Percentiles rank a stretch among this genome's conserved stretches.
Conservation (phyloP, 1,140 invertebrate genomes). For the Calliphora vicina region DNA sequence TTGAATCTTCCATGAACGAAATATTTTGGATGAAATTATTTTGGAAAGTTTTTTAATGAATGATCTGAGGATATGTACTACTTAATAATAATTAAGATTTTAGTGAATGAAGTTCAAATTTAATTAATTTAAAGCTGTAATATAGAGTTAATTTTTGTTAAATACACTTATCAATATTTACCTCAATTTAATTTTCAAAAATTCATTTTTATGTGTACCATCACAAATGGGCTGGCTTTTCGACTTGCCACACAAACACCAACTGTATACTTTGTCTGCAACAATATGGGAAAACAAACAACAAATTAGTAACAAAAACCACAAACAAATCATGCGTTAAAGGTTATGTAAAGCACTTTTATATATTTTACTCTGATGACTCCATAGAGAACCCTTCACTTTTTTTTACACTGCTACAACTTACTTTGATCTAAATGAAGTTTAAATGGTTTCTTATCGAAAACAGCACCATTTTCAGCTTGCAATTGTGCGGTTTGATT, state of each 20-base stretch:
- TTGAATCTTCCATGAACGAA: too few relatives aligned
- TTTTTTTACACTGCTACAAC: background rate
- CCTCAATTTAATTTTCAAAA: slow-evolving; percentile 75
- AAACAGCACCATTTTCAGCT: slow-evolving; percentile 74
- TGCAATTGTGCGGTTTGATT: slow-evolving; percentile 70
- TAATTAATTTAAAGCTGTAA: too few relatives aligned
- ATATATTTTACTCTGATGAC: background rate
- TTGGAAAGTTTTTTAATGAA: too few relatives aligned
- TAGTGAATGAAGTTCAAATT: too few relatives aligned
- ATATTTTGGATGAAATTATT: too few relatives aligned
- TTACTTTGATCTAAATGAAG: slow-evolving; percentile 72
- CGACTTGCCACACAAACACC: slow-evolving; percentile 94
- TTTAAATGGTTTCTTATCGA: slow-evolving; percentile 91
- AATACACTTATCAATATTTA: too few relatives aligned
- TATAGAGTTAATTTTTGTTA: too few relatives aligned
- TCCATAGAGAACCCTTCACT: slow-evolving; percentile 8
- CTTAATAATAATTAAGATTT: too few relatives aligned
- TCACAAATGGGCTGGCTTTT: slow-evolving; percentile 95
- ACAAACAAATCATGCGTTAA: background rate
- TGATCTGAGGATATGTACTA: too few relatives aligned
- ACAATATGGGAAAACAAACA: slow-evolving; percentile 15
- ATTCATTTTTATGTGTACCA: slow-evolving; percentile 82
- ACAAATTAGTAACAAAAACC: background rate
- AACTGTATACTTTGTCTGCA: slow-evolving; percentile 83
- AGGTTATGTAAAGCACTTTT: slow-evolving; percentile 54